phyloP scores from a whole-genome alignment of 1,140 invertebrate genomes.

The Listronotus bonariensis region DNA sequence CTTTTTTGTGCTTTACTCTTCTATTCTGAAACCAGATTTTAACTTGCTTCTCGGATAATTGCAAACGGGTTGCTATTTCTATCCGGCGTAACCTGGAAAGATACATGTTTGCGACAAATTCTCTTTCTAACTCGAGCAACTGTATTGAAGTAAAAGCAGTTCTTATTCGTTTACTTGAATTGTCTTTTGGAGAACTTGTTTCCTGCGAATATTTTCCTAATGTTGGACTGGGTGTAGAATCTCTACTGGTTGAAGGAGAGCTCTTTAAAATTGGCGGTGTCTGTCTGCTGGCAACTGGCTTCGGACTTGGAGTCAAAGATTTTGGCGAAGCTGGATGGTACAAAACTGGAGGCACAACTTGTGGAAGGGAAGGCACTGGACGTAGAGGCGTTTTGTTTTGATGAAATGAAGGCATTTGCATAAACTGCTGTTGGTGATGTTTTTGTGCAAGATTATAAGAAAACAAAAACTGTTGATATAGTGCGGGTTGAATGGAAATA shows the following conservation, averaged over 20 bases:
- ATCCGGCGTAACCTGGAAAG: slow-evolving; percentile 85
- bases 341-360: slow-evolving; percentile 36
- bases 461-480: slow-evolving; percentile 65
- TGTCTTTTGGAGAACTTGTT: slow-evolving; percentile 48
- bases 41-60: slow-evolving; percentile 91
- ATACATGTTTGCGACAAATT: slow-evolving; percentile 90
- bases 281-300: slow-evolving; percentile 51
- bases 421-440: slow-evolving; percentile 59
- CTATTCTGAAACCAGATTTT: slow-evolving; percentile 96
- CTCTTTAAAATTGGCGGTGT: slow-evolving; percentile 31
- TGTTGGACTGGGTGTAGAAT: slow-evolving; percentile 61
- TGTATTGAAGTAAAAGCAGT: slow-evolving; percentile 94
- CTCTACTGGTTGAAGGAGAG: slow-evolving; percentile 56
- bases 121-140: slow-evolving; percentile 86
- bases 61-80: slow-evolving; percentile 87
- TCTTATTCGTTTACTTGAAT: slow-evolving; percentile 77
- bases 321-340: slow-evolving; percentile 55
- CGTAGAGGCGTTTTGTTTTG: slow-evolving; percentile 43
- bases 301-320: slow-evolving; percentile 53
- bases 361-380: slow-evolving; percentile 46
- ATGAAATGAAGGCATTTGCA: slow-evolving; percentile 19
- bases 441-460: slow-evolving; percentile 63
- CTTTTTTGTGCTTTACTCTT: slow-evolving; percentile 90
- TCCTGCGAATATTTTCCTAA: slow-evolving; percentile 51
- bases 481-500: slow-evolving; percentile 64